Base-by-base conservation (phyloP, 2,888 invertebrate genomes). In the Panopea generosa region DNA sequence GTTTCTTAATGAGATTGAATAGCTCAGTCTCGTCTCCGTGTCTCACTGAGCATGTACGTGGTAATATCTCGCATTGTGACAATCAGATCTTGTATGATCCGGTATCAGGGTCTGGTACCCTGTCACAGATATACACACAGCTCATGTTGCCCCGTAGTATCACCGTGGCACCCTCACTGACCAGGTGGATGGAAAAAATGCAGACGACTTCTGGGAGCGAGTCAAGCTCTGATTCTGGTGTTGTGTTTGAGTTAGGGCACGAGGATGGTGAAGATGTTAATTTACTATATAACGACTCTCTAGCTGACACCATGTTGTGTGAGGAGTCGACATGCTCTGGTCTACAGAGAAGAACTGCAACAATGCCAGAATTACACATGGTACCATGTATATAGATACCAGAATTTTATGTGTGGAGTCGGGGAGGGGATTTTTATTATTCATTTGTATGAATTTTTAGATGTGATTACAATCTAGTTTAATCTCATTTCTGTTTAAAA, bases 21-120 rank as follows among this genome's bases (percentile, higher is more conserved):
- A 57, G 45, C 4, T 82, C 77, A 22, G 75, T 82, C 6, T 89
- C 89, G 0, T 84, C 87, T 6, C 87, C 89, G 1, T 76, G 83
- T 43, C 66, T 89, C 6, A 82, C 80, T 14, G 87, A 86, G 52
- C 77, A 82, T 60, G 52, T 86, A 6, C 76, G 84, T 16, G 56
- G 85, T 50, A 83, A 84, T 66, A 27, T 84, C 14, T 40, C 57
- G 43, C 60, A 57, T n/a, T 18, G 62, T 11, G 53, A 61, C 22
- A 49, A 55, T n/a, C 43, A 50, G 24, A 50, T 67, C 16, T n/a
- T 67, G 29, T 60, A 55, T 55, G 65, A 63, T 47, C 67, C 70
- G 4, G 55, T 71, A 1, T 63, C 67, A n/a, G 47, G 72, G 0
- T 16, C 29, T 4, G 77, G 62, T 9, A 75, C 55, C 11, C 69